Percentiles rank a stretch among this genome's conserved stretches.
These are phyloP conservation scores for Corythaixoides concolor DNA, from an alignment of 2,113 vertebrate genomes.

Conservation along the genomic window DNA sequence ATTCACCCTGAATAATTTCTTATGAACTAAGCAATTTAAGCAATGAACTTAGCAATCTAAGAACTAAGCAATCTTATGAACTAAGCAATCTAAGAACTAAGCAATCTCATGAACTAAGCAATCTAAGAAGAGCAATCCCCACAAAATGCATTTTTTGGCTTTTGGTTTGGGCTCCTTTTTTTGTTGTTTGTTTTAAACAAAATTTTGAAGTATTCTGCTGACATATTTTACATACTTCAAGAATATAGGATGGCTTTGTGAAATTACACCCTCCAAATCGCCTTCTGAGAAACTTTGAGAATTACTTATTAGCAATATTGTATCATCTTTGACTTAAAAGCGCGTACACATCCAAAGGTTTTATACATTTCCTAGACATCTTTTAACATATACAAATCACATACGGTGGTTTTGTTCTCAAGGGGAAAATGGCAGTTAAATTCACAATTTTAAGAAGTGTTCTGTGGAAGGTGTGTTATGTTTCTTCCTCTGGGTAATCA, in stretches of 20 bases:
- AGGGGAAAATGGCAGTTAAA: not conserved
- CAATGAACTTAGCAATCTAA: too few species aligned
- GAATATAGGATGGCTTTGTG: constrained; percentile 67
- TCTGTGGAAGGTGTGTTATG: not conserved
- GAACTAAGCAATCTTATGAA: too few species aligned
- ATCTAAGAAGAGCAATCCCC: constrained; percentile 37
- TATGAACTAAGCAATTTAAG: constrained; percentile 26
- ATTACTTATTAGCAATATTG: constrained; percentile 39
- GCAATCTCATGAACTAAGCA: too few species aligned
- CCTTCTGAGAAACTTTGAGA: constrained; percentile 49
- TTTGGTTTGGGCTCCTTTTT: not conserved
- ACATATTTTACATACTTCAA: constrained; percentile 58
- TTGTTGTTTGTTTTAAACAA: constrained; percentile 23
- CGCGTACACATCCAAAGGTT: constrained; percentile 56
- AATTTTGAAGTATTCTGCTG: constrained; percentile 47
- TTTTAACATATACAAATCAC: constrained; percentile 36
- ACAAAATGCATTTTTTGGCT: not conserved
- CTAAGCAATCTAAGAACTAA: too few species aligned
- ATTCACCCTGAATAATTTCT: not conserved
- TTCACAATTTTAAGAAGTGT: not conserved
- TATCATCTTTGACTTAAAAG: constrained; percentile 59
- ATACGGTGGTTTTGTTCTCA: not conserved
- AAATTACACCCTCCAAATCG: constrained; percentile 43
- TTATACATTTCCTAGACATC: constrained; percentile 35
- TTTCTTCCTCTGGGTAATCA: constrained; percentile 43